Evolutionary conservation across 2,797 vertebrate genomes (phyloP), one percentile per base, ranked within the genome.

Genomic region (Intellagama lesueurii): DNA sequence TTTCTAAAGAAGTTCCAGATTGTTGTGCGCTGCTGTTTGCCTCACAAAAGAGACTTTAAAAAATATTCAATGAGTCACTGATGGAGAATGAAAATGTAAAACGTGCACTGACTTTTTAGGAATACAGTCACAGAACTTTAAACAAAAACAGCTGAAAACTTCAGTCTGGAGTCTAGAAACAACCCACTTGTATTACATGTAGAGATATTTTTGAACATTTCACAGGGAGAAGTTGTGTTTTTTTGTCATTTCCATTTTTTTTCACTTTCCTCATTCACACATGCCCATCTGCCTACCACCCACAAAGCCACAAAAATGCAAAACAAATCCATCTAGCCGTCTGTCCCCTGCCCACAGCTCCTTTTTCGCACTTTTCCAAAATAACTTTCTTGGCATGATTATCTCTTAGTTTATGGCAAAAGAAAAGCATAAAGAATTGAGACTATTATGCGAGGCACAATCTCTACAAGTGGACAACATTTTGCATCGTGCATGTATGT

Each of bases 201-300:
- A 90, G 88, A 93, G 44, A 80, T 70, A 40, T 87, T 86, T 81
- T 88, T 84, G 28, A 81, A 82, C 87, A 83, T 88, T 86, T 85
- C 86, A 82, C 78, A 89, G 83, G 56, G 84, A 93, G 28, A 88
- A 86, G 84, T 44, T 93, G 64, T 86, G 73, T 91, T 91, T 90
- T 88, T 52, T 88, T 52, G 79, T 70, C 30, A 6, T 30, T 91
- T 47, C 64, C 77, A 82, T 92, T 91, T 68, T 79, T 79, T 86
- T 47, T 47, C 26, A 3, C 40, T 44, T 77, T 85, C 88, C 84
- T 91, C 70, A 90, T 17, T 68, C 17, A 9, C 32, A 91, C 56
- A 35, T 89, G 28, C 83, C 35, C 81, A 83, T 16, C 88, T 81
- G 87, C 19, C 69, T 69, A 64, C 17, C 87, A 86, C 73, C 66